phyloP scores from a whole-genome alignment of 2,888 invertebrate genomes.

The Gibbula magus region DNA sequence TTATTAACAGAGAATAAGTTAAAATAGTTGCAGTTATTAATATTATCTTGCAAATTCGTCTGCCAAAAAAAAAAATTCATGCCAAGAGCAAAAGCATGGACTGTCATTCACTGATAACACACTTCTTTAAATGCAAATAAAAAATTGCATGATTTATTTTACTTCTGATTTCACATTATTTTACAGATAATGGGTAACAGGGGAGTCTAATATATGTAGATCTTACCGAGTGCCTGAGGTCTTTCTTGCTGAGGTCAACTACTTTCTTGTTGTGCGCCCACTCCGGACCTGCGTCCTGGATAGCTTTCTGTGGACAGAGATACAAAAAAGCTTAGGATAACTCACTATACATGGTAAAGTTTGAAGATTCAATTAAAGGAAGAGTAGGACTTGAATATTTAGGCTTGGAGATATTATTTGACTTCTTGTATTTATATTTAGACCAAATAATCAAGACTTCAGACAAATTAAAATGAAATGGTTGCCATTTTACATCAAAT shows the following conservation, averaged over 20 bases:
- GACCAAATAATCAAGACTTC: no score
- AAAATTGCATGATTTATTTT: no score
- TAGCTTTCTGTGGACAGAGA: constrained; percentile 85
- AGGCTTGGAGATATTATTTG: no score
- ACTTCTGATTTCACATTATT: no score
- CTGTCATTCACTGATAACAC: not conserved
- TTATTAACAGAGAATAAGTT: not conserved
- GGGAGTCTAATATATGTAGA: not conserved
- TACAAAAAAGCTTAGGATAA: no score
- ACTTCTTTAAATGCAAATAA: not conserved
- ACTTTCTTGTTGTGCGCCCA: constrained; percentile 97
- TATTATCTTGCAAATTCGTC: not conserved
- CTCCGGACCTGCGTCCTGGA: constrained; percentile 94
- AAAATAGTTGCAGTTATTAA: not conserved
- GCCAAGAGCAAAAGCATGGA: not conserved
- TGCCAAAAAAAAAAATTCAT: not conserved
- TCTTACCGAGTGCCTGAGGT: constrained; percentile 83
- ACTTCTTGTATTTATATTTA: no score
- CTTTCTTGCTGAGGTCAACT: constrained; percentile 82
- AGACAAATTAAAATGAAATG: no score
- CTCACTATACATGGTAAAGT: no score
- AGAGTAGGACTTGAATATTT: no score
- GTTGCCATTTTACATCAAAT: no score
- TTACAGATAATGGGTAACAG: not conserved
- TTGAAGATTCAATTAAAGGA: no score